A percentile compares a stretch with the other conserved stretches of the same genome.
Conservation (phyloP, 2,888 invertebrate genomes). For the Cheilosia pagana region DNA sequence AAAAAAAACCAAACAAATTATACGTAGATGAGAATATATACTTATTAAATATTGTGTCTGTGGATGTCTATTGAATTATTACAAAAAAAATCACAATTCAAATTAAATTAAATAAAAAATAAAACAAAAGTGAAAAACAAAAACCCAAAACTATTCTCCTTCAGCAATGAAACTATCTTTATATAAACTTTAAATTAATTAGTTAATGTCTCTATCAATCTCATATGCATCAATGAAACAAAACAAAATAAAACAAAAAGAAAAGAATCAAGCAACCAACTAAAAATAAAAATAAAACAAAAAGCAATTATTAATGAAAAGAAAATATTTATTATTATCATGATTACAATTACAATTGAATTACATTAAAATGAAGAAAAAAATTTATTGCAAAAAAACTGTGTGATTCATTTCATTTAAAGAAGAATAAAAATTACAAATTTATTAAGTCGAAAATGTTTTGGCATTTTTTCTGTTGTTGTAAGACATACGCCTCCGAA, state of each 20-base stretch:
- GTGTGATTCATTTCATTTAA: slow-evolving; percentile 59
- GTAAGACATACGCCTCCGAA: background rate
- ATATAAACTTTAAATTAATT: slow-evolving; percentile 73
- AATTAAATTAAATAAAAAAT: slow-evolving; percentile 56
- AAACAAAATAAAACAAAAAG: slow-evolving; percentile 23
- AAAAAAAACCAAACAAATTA: slow-evolving; percentile 19
- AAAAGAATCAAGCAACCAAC: slow-evolving; percentile 60
- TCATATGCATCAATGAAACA: slow-evolving; percentile 69
- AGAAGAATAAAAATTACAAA: slow-evolving; percentile 63
- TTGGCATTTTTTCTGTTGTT: slow-evolving; percentile 2
- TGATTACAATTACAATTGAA: slow-evolving; percentile 68
- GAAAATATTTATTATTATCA: slow-evolving; percentile 65
- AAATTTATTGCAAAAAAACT: slow-evolving; percentile 54
- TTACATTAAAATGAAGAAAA: slow-evolving; percentile 50
- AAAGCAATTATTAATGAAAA: slow-evolving; percentile 29
- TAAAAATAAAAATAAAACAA: slow-evolving; percentile 31
- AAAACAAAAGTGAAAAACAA: slow-evolving; percentile 20
- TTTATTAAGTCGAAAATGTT: slow-evolving; percentile 38
- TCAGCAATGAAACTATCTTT: slow-evolving; percentile 73
- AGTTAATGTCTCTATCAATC: slow-evolving; percentile 75
- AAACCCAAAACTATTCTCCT: slow-evolving; percentile 62
- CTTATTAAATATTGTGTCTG: slow-evolving; percentile 74
- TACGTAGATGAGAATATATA: slow-evolving; percentile 62
- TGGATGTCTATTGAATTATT: slow-evolving; percentile 74
- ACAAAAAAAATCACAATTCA: slow-evolving; percentile 66